Base-by-base conservation (phyloP, 2,113 vertebrate species). In the Chionomys nivalis region DNA sequence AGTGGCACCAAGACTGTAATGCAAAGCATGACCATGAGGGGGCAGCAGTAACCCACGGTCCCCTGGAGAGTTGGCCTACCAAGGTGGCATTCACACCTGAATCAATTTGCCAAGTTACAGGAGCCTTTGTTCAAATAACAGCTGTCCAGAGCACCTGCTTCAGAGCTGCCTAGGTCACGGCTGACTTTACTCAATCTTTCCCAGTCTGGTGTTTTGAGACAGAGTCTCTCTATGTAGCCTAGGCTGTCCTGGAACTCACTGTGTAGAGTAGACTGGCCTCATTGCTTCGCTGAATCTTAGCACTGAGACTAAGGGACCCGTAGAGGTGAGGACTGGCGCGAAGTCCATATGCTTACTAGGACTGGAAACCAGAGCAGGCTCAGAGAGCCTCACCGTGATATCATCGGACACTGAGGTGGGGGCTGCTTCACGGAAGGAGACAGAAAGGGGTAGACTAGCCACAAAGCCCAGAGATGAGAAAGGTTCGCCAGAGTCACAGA, bases 11-110 rank as follows among this genome's bases (percentile, higher is more conserved):
- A 58, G 44, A 61, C 47, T 4, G 12, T 49, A 49, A 79, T 39
- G 87, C 31, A 77, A 0, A 31, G 3, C n/a, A 10, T 1, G 63
- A 58, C 98, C 98, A 98, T 97, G 73, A 98, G 98, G 98, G 96
- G 98, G 98, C 98, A 98, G 98, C 95, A 97, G 97, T 85, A 90
- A 49, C 28, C 39, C 85, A 91, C 17, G 4, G 90, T 78, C 79
- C 61, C 44, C 76, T 76, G 85, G 55, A 39, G 52, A 66, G n/a
- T 19, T 5, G 47, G 28, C 9, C 65, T 42, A 3, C 17, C 4
- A 17, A 81, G 86, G 66, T 3, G 31, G 61, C 87, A 47, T 36
- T 63, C 33, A 21, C 44, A 12, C 0, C 47, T 36, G 58, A 76
- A 81, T 11, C 47, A 65, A 61, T 93, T 39, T 68, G 63, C 58